Evolutionary conservation across 2,113 vertebrate genomes (phyloP), one percentile per base, ranked within the genome.

Genomic region (Ictalurus furcatus): DNA sequence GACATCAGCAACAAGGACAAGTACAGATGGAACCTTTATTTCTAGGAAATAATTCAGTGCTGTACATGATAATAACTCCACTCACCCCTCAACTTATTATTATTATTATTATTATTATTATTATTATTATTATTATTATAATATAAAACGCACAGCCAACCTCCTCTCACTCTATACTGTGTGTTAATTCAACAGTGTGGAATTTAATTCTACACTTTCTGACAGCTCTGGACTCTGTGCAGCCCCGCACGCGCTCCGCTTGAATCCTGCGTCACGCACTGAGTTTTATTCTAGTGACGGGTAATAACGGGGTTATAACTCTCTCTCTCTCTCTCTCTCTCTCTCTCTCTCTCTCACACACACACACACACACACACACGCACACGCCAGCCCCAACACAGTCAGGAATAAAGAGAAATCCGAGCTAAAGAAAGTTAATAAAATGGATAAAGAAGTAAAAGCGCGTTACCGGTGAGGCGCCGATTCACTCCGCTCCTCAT

Each of bases 401-500:
- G 25, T 7, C 37, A 48, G 63, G 16, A 52, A 9, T 9, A 48
- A 40, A 58, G 5, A 58, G 5, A 73, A 73, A 81, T 25, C 21
- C 3, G 16, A 58, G 12, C 30, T 25, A 80, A 5, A 56, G 14
- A 80, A 34, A 59, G 48, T 34, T 21, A 0, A 17, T 58, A 23
- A 37, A 54, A 56, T 16, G 12, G 76, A 16, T 63, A 28, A 65
- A 67, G 37, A 67, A 48, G 59, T 67, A 8, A 54, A 85, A 85
- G 63, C 28, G 25, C 28, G 40, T 85, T 85, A 85, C 84, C 84
- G 84, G 84, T 30, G 21, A 69, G 84, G 44, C 84, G 84, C 40
- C 63, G 84, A 17, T 9, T n/a, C 28, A 25, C 61, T 85, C 84
- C 84, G 61, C 14, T 85, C 28, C 40, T 85, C 84, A 85, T 85